Evolutionary conservation across 1,140 invertebrate species (phyloP), one percentile per base, ranked within the genome.

Genomic region (Cyphomyrmex costatus): DNA sequence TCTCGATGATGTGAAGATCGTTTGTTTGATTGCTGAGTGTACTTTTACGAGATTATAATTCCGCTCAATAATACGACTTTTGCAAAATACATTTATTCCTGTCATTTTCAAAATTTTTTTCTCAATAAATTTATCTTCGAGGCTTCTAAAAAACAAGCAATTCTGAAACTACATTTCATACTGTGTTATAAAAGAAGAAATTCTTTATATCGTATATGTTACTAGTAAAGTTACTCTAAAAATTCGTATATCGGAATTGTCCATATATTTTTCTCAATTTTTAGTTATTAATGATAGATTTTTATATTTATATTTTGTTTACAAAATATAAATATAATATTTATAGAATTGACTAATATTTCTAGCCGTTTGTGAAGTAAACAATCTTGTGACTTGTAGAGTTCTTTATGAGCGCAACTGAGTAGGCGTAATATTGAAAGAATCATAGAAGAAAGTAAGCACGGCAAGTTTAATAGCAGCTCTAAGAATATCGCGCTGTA

Each of bases 401-500:
- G 36, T 4, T 61, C 27, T 82, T 60, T 60, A 73, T 5, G 24
- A 58, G 21, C 3, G 21, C 3, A 33, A 27, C 46, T 30, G 14
- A 30, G 36, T 73, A 82, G 24, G 21, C 0, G 78, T 71, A 61
- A 70, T 82, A 58, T 71, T 58, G 66, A 60, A 83, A 60, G 68
- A 79, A 36, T 66, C 46, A 8, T 27, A 51, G 60, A 58, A 73
- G 68, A 74, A 66, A 60, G 19, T 46, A 73, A 21, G 24, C 8
- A 60, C 6, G 16, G 33, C 19, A 42, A 74, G 24, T 60, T 73
- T 73, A 74, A 80, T 70, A 21, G 63, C 68, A 16, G 33, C 33
- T 70, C 78, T n/a, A 56, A 70, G 78, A 80, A 58, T 80, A 80
- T 3, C 21, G 19, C 14, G 36, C 14, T 60, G 8, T 46, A 73